Conservation (phyloP, 2,888 invertebrate species). For the Unio pictorum region DNA sequence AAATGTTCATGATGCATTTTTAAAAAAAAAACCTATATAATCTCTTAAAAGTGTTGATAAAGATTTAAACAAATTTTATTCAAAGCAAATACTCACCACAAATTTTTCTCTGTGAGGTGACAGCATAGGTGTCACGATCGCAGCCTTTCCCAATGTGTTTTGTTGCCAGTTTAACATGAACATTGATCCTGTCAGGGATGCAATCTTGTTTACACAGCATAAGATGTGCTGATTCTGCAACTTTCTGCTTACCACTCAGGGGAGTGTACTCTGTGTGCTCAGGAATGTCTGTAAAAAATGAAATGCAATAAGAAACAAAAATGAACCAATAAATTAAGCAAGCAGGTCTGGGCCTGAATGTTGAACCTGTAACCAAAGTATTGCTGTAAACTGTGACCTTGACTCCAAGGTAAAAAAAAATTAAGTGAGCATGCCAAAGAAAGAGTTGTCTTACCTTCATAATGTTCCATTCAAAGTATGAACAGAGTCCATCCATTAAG, state of each 20-base stretch:
- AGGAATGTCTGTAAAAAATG: slow-evolving; percentile 78
- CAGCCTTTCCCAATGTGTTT: slow-evolving; percentile 96
- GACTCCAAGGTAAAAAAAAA: too few species aligned
- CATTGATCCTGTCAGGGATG: slow-evolving; percentile 71
- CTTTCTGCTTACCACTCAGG: slow-evolving; percentile 83
- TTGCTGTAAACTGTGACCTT: too few species aligned
- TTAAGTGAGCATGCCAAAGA: too few species aligned
- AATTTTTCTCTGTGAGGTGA: slow-evolving; percentile 86
- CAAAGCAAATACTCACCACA: slow-evolving; percentile 77
- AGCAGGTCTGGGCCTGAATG: too few species aligned
- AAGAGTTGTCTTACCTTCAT: too few species aligned
- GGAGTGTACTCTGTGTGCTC: slow-evolving; percentile 91
- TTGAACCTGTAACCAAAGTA: too few species aligned
- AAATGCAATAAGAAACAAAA: slow-evolving; percentile 3
- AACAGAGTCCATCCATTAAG: too few species aligned
- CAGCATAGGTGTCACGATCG: slow-evolving; percentile 93
- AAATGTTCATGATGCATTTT: too few species aligned
- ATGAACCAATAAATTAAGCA: not conserved
- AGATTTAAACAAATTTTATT: not conserved
- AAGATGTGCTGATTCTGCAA: slow-evolving; percentile 83
- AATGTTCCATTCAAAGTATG: too few species aligned
- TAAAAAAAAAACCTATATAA: not conserved
- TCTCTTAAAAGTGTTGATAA: not conserved
- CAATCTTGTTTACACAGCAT: slow-evolving; percentile 71
- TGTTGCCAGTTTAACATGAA: slow-evolving; percentile 79